Percentiles rank a stretch among this genome's conserved stretches.
Conservation (phyloP, 2,888 invertebrate genomes). For the Drosophila maculinotata region DNA sequence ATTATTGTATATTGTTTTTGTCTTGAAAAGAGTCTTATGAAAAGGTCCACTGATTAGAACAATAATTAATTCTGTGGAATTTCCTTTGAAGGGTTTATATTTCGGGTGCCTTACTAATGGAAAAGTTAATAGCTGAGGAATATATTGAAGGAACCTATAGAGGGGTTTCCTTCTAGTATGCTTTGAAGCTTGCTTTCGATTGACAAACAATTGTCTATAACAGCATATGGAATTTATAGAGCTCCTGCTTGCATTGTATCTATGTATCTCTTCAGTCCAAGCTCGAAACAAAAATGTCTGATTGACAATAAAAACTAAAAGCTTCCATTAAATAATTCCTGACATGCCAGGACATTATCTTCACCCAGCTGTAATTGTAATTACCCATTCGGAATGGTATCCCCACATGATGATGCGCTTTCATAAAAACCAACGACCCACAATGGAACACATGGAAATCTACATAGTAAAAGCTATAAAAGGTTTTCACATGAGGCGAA, state of each 20-base stretch:
- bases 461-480: slow-evolving; percentile 7
- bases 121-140: too few relatives aligned
- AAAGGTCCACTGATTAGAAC: slow-evolving; percentile 18
- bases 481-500: background rate
- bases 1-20: too few relatives aligned
- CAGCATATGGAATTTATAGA: background rate
- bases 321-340: slow-evolving; percentile 33
- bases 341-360: slow-evolving; percentile 42
- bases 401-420: slow-evolving; percentile 12
- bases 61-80: slow-evolving; percentile 29
- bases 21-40: slow-evolving; percentile 4
- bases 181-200: slow-evolving; percentile 2
- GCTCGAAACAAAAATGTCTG: background rate
- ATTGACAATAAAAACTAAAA: slow-evolving; percentile 24
- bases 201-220: too few relatives aligned
- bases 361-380: slow-evolving; percentile 34
- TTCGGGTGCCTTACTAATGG: background rate
- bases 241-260: background rate
- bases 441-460: slow-evolving; percentile 13
- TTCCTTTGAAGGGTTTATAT: slow-evolving; percentile 9
- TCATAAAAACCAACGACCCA: slow-evolving; percentile 33
- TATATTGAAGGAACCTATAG: background rate
- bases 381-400: slow-evolving; percentile 18
- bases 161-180: background rate
- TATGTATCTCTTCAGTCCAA: background rate